Evolutionary conservation across 2,888 invertebrate genomes (phyloP), one percentile per base, ranked within the genome.

Genomic region (Amiota mariae): DNA sequence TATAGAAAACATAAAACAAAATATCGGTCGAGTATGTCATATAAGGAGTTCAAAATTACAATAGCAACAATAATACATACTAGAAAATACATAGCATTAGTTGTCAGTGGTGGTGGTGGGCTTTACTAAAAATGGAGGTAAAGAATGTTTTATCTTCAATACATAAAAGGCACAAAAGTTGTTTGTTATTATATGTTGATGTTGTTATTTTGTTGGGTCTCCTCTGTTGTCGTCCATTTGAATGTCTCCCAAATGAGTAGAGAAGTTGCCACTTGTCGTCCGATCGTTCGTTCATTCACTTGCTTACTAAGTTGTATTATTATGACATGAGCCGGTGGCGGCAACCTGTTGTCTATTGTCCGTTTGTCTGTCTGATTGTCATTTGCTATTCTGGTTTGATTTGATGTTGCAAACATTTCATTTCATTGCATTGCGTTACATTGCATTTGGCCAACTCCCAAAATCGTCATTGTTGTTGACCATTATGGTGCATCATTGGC

Each of bases 21-120:
- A 72, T 72, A 74, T 66, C 75, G 72, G 71, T 48, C 59, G 24
- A 51, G 61, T 71, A 18, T 70, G 56, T 57, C 48, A 15, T 63
- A 63, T 36, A 46, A 24, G 46, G 63, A 24, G 46, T 15, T n/a
- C 54, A n/a, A 8, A 36, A 1, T 36, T 36, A 36, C 36, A 36
- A 36, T 36, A 36, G 24, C 36, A 6, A 6, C 36, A 36, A 36
- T 36, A 36, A 6, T 6, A 2, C 1, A 6, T 6, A 36, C 8
- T 36, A 36, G 36, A n/a, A n/a, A n/a, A n/a, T 36, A 6, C 6
- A 6, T 36, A 6, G 8, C 8, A 36, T 2, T 36, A 20, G 59
- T 59, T 11, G 59, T 20, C 20, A 51, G n/a, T 36, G 36, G 36
- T n/a, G 15, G 2, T 18, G 63, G 63, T 63, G 46, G 63, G 36